Conservation (phyloP, 2,113 vertebrate species). For the Caranx ignobilis region DNA sequence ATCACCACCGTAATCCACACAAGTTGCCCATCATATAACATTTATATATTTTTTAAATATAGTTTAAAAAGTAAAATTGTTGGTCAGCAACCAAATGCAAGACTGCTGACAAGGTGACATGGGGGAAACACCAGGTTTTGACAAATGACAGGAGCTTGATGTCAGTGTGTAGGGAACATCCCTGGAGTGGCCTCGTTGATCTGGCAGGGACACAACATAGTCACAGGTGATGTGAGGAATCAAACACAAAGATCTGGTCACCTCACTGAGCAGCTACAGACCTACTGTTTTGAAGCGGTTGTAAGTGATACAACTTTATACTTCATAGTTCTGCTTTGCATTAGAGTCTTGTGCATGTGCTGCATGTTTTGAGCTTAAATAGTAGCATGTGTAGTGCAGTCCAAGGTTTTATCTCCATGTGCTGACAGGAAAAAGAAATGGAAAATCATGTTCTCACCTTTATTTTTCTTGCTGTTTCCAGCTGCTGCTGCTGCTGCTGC, state of each 20-base stretch:
- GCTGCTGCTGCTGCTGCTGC: conserved; percentile 20
- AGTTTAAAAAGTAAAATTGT: neutral
- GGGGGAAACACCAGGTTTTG: neutral
- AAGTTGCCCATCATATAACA: neutral
- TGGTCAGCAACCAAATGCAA: neutral
- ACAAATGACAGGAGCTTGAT: neutral
- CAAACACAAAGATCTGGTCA: conserved; percentile 14
- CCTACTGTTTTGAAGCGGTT: neutral
- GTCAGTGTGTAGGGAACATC: neutral
- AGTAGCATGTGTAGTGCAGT: conserved; percentile 22
- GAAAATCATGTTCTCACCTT: conserved; percentile 62
- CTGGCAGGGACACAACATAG: conserved; percentile 7
- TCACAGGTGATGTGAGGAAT: neutral
- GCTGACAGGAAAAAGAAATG: conserved; percentile 59
- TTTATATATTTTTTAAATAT: neutral
- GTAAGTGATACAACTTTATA: conserved; percentile 9
- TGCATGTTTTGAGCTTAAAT: conserved; percentile 54
- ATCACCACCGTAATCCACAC: neutral
- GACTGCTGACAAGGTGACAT: neutral
- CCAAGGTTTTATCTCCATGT: conserved; percentile 46
- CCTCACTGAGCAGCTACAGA: conserved; percentile 5
- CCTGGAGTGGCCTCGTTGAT: conserved; percentile 6
- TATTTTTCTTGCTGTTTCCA: conserved; percentile 64
- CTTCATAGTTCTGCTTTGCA: conserved; percentile 31
- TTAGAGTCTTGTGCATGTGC: conserved; percentile 12